phyloP scores from a whole-genome alignment of 1,140 invertebrate genomes.

The Calephelis virginiensis region DNA sequence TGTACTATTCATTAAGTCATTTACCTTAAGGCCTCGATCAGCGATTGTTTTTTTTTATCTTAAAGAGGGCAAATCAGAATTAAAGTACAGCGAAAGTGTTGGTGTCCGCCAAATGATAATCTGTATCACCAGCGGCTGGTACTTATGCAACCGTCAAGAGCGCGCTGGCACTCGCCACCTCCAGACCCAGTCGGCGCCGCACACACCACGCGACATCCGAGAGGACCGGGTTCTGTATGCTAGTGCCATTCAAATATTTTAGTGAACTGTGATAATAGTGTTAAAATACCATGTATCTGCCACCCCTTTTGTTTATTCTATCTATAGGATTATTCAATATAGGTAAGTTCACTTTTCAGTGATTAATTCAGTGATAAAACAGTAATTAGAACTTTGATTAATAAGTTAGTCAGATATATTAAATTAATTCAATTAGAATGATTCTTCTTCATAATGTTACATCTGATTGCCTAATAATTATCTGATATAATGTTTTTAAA shows the following conservation, averaged over 20 bases:
- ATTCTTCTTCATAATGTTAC: too few relatives aligned
- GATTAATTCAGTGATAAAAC: not conserved
- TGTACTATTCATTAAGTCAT: not conserved
- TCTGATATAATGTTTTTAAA: too few relatives aligned
- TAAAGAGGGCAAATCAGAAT: constrained; percentile 43
- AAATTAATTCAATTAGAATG: too few relatives aligned
- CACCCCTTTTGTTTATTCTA: constrained; percentile 38
- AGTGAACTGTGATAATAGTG: constrained; percentile 39
- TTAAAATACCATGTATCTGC: constrained; percentile 13
- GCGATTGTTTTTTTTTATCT: constrained; percentile 11
- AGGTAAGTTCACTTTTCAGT: constrained; percentile 24
- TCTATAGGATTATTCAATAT: constrained; percentile 33
- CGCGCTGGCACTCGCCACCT: constrained; percentile 49
- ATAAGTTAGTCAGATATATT: too few relatives aligned
- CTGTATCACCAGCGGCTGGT: constrained; percentile 62
- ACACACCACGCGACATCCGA: constrained; percentile 35
- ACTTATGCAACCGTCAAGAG: constrained; percentile 65
- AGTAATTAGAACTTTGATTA: not conserved
- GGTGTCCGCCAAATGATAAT: constrained; percentile 76
- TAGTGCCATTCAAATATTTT: constrained; percentile 41
- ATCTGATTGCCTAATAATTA: too few relatives aligned
- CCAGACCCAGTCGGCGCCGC: constrained; percentile 47
- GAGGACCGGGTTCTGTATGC: constrained; percentile 18
- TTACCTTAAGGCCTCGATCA: constrained; percentile 5
- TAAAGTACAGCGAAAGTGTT: constrained; percentile 69